Percentiles rank a stretch among this genome's conserved stretches.
Conservation (phyloP, 2,888 invertebrate species). For the Sminthurides aquaticus region DNA sequence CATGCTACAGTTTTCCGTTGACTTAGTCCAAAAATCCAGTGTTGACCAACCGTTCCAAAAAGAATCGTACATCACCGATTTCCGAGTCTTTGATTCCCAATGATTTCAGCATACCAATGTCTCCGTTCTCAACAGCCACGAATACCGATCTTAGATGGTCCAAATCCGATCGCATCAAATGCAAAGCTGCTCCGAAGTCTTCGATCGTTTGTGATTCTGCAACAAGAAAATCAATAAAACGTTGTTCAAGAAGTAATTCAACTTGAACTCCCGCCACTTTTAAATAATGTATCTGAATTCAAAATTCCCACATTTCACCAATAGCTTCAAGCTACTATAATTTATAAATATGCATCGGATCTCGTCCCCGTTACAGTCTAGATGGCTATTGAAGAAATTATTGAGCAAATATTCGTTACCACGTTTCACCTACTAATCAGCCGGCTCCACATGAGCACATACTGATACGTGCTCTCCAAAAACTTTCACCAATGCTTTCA, state of each 20-base stretch:
- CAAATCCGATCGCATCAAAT: conserved; percentile 76
- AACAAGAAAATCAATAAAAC: conserved; percentile 24
- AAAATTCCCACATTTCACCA: neutral
- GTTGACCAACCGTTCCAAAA: conserved; percentile 88
- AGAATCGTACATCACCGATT: conserved; percentile 89
- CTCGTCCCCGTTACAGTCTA: too few species aligned
- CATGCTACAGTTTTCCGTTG: neutral
- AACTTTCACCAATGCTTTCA: too few species aligned
- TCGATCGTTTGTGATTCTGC: conserved; percentile 90
- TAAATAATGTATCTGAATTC: neutral
- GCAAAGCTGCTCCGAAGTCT: conserved; percentile 82
- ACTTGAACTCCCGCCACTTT: neutral
- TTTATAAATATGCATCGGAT: neutral
- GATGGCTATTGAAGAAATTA: too few species aligned
- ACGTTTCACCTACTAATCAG: too few species aligned
- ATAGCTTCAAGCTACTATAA: neutral
- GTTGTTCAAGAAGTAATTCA: too few species aligned
- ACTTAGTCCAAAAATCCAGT: conserved; percentile 84
- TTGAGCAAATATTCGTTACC: too few species aligned
- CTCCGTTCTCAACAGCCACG: conserved; percentile 91
- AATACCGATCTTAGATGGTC: conserved; percentile 89
- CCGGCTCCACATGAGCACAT: too few species aligned
- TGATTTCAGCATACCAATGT: conserved; percentile 85
- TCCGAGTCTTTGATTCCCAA: conserved; percentile 92
- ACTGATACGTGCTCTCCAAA: too few species aligned